These are phyloP conservation scores for Acromyrmex echinatior DNA, from an alignment of 1,140 invertebrate species.

Conservation along the genomic window DNA sequence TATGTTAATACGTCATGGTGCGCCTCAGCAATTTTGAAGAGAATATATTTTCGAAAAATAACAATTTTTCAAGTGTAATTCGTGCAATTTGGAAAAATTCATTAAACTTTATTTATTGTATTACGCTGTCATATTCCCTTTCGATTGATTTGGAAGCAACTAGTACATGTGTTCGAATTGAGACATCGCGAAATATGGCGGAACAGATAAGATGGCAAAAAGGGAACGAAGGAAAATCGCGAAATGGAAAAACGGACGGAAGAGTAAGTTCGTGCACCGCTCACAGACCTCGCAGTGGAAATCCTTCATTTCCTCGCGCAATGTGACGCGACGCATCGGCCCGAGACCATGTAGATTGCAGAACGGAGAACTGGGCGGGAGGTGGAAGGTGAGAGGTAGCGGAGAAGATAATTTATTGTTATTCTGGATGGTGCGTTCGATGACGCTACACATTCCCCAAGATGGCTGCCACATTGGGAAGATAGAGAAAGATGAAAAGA, in stretches of 20 bases:
- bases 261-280: background rate
- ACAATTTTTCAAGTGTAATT: background rate
- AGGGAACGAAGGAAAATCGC: background rate
- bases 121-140: background rate
- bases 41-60: background rate
- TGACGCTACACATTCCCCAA: slow-evolving; percentile 76
- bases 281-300: slow-evolving; percentile 12
- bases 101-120: background rate
- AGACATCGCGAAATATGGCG: slow-evolving; percentile 27
- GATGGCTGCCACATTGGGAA: slow-evolving; percentile 68
- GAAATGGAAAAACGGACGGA: slow-evolving; percentile 20
- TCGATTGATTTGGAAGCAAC: background rate
- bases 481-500: background rate
- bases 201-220: slow-evolving; percentile 12
- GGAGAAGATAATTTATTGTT: slow-evolving; percentile 77
- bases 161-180: background rate
- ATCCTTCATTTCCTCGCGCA: slow-evolving; percentile 27
- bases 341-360: slow-evolving; percentile 5
- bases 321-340: background rate
- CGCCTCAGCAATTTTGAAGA: background rate
- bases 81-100: background rate
- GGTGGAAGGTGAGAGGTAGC: slow-evolving; percentile 67
- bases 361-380: background rate
- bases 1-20: background rate
- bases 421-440: slow-evolving; percentile 75